phyloP scores from a whole-genome alignment of 2,113 vertebrate species.

The Chunga burmeisteri region DNA sequence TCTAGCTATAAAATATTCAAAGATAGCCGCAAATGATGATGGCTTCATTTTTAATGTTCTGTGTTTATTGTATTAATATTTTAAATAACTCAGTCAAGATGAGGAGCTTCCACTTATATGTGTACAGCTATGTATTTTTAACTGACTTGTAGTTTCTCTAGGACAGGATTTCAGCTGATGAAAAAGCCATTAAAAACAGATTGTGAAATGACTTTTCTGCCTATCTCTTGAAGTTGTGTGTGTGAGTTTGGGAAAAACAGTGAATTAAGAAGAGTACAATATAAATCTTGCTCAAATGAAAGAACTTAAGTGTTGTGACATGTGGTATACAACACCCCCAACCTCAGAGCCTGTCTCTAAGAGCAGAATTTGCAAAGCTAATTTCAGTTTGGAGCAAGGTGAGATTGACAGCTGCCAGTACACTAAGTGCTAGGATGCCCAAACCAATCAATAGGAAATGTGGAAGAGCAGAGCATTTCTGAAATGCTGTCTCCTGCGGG shows the following conservation, averaged over 20 bases:
- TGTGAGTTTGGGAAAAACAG: neutral
- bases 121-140: neutral
- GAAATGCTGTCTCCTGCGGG: neutral
- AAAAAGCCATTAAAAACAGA: neutral
- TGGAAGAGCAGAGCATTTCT: neutral
- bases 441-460: neutral
- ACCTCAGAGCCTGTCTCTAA: neutral
- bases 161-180: neutral
- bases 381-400: neutral
- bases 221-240: neutral
- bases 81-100: neutral
- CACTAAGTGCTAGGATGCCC: neutral
- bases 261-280: neutral
- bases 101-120: neutral
- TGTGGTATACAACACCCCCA: neutral
- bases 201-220: neutral
- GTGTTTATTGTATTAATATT: neutral
- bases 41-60: neutral
- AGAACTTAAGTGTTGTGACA: neutral
- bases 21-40: neutral
- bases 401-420: constrained; percentile 1
- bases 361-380: constrained; percentile 11
- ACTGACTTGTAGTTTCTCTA: neutral
- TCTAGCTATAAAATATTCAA: neutral
- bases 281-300: neutral